Evolutionary conservation across 2,888 invertebrate genomes (phyloP).

Genomic region (Eledona agricola): DNA sequence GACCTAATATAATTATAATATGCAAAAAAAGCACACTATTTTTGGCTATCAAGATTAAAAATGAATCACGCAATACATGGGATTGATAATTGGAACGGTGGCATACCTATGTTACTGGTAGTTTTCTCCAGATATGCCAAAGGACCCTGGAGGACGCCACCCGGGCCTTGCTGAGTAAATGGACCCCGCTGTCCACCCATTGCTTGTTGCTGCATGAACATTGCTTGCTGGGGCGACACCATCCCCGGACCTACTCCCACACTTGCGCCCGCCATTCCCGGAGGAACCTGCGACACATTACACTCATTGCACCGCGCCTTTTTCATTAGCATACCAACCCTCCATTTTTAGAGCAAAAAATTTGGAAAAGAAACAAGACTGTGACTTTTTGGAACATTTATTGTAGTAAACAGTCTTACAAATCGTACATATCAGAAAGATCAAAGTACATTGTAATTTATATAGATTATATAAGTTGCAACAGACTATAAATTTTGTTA

Average conservation of each 20-base stretch:
- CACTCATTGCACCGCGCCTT: background rate
- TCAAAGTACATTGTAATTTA: too few relatives aligned
- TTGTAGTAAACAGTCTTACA: conserved; percentile 47
- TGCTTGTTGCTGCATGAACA: conserved; percentile 69
- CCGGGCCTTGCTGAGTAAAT: conserved; percentile 63
- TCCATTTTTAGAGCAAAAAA: conserved; percentile 42
- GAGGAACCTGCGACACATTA: conserved; percentile 59
- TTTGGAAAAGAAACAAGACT: conserved; percentile 44
- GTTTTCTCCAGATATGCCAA: conserved; percentile 89
- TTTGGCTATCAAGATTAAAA: too few relatives aligned
- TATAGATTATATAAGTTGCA: conserved; percentile 41
- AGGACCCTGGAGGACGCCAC: conserved; percentile 78
- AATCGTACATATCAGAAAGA: conserved; percentile 43
- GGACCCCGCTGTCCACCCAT: conserved; percentile 63
- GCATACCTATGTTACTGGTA: conserved; percentile 84
- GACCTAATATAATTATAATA: too few relatives aligned
- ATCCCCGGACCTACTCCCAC: conserved; percentile 58
- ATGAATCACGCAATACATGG: background rate
- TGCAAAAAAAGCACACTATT: too few relatives aligned
- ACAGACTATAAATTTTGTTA: conserved; percentile 37
- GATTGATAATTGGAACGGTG: too few relatives aligned
- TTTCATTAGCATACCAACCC: conserved; percentile 46
- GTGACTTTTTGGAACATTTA: conserved; percentile 44
- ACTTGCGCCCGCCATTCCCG: conserved; percentile 55
- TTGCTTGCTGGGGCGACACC: conserved; percentile 62